Conservation (phyloP, 1,140 invertebrate genomes). For the Calephelis nemesis region DNA sequence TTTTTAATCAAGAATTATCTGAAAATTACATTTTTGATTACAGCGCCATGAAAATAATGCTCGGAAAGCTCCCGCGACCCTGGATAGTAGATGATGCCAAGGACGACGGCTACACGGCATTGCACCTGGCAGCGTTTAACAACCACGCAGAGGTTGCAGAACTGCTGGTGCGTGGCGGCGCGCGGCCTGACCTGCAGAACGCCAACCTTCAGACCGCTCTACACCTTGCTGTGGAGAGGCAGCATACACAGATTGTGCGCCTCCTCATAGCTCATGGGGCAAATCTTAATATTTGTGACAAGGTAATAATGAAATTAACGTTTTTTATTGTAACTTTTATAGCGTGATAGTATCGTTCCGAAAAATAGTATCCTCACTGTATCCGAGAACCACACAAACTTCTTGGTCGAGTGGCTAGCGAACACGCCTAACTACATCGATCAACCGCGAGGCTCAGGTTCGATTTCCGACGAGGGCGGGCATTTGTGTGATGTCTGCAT, state of each 20-base stretch:
- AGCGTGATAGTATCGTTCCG: too few relatives aligned
- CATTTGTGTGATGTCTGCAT: too few relatives aligned
- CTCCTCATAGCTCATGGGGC: slow-evolving; percentile 94
- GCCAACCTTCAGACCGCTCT: slow-evolving; percentile 98
- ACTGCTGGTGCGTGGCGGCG: slow-evolving; percentile 92
- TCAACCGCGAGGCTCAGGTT: too few relatives aligned
- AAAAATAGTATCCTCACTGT: too few relatives aligned
- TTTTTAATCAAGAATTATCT: too few relatives aligned
- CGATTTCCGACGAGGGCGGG: too few relatives aligned
- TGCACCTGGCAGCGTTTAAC: slow-evolving; percentile 97
- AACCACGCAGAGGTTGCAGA: slow-evolving; percentile 99
- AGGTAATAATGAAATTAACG: slow-evolving; percentile 79
- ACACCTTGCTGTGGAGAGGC: slow-evolving; percentile 96
- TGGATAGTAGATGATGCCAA: slow-evolving; percentile 99
- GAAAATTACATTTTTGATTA: slow-evolving; percentile 35
- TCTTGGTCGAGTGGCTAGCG: too few relatives aligned
- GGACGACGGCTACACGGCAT: slow-evolving; percentile 97
- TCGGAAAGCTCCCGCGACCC: slow-evolving; percentile 91
- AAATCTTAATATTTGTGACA: slow-evolving; percentile 96
- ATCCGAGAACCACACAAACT: too few relatives aligned
- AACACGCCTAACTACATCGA: too few relatives aligned
- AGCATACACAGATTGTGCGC: slow-evolving; percentile 97
- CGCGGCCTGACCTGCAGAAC: slow-evolving; percentile 95
- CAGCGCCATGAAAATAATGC: slow-evolving; percentile 96
- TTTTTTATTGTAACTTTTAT: too few relatives aligned